A percentile compares a stretch with the other conserved stretches of the same genome.
These are phyloP conservation scores for Limenitis camilla DNA, from an alignment of 2,888 invertebrate genomes.

Conservation along the genomic window DNA sequence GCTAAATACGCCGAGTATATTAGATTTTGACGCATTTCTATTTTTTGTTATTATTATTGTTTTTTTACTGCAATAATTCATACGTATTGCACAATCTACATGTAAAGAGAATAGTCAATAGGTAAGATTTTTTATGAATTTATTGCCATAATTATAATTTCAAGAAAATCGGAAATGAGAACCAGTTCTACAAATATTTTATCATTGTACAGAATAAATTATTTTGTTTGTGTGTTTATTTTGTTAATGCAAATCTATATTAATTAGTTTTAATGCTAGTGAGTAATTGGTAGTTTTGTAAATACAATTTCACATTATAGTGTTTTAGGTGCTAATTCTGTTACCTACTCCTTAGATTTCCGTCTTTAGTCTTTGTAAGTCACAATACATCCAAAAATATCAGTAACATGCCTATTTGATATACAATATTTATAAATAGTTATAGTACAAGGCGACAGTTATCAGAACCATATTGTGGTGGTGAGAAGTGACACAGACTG, in stretches of 20 bases:
- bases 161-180: slow-evolving; percentile 39
- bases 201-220: slow-evolving; percentile 68
- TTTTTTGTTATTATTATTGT: slow-evolving; percentile 7
- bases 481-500: slow-evolving; percentile 65
- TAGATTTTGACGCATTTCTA: neutral
- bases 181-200: slow-evolving; percentile 52
- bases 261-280: slow-evolving; percentile 61
- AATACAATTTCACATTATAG: slow-evolving; percentile 59
- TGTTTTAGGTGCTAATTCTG: slow-evolving; percentile 67
- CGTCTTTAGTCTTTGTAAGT: slow-evolving; percentile 39
- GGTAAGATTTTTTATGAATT: slow-evolving; percentile 34
- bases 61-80: neutral
- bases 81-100: slow-evolving; percentile 14
- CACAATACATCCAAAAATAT: slow-evolving; percentile 44
- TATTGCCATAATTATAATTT: slow-evolving; percentile 63
- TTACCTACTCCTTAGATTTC: slow-evolving; percentile 35
- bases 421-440: slow-evolving; percentile 29
- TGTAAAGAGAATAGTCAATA: slow-evolving; percentile 28
- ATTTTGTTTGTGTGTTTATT: slow-evolving; percentile 59
- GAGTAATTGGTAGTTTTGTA: slow-evolving; percentile 55
- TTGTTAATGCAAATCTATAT: slow-evolving; percentile 52
- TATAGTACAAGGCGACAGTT: slow-evolving; percentile 48
- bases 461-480: slow-evolving; percentile 68
- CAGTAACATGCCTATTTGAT: slow-evolving; percentile 18
- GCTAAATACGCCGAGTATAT: neutral